Percentiles rank a stretch among this genome's conserved stretches.
Evolutionary conservation across 2,113 vertebrate species (phyloP).

Genomic region (Rhizomys pruinosus): DNA sequence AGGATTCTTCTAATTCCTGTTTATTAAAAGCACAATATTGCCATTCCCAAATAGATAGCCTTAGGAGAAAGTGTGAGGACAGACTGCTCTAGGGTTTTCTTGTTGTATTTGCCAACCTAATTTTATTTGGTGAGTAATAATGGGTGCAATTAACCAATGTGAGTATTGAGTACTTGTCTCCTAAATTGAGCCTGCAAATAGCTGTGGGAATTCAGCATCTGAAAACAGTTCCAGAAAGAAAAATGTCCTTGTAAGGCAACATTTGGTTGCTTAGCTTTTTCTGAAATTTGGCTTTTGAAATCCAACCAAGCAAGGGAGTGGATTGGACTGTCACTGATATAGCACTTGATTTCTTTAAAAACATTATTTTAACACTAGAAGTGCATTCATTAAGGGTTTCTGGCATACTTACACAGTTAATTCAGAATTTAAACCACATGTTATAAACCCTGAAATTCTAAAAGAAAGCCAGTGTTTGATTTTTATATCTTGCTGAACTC

Average conservation of each 20-base stretch:
- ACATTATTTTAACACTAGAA: conserved; percentile 11
- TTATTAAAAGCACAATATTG: conserved; percentile 65
- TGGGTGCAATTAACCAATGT: conserved; percentile 63
- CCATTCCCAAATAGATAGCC: conserved; percentile 14
- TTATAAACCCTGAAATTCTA: conserved; percentile 30
- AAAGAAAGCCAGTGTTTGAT: conserved; percentile 31
- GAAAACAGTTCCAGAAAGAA: conserved; percentile 15
- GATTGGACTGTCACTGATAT: neutral
- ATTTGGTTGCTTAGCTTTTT: neutral
- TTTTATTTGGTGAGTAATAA: conserved; percentile 60
- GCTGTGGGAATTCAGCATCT: conserved; percentile 50
- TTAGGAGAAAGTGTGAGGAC: conserved; percentile 3
- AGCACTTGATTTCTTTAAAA: neutral
- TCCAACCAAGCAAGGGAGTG: neutral
- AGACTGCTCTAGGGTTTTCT: neutral
- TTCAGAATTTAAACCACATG: conserved; percentile 6
- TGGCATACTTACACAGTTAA: conserved; percentile 60
- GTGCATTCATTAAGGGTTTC: conserved; percentile 47
- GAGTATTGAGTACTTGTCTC: conserved; percentile 12
- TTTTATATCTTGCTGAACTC: conserved; percentile 44
- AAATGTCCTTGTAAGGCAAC: neutral
- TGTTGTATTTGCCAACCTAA: conserved; percentile 18
- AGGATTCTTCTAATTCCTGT: conserved; percentile 28
- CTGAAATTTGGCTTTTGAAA: conserved; percentile 23
- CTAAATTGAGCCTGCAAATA: conserved; percentile 44